A percentile compares a stretch with the other conserved stretches of the same genome.
Evolutionary conservation across 2,113 vertebrate genomes (phyloP).

Genomic region (Hydropotes inermis): DNA sequence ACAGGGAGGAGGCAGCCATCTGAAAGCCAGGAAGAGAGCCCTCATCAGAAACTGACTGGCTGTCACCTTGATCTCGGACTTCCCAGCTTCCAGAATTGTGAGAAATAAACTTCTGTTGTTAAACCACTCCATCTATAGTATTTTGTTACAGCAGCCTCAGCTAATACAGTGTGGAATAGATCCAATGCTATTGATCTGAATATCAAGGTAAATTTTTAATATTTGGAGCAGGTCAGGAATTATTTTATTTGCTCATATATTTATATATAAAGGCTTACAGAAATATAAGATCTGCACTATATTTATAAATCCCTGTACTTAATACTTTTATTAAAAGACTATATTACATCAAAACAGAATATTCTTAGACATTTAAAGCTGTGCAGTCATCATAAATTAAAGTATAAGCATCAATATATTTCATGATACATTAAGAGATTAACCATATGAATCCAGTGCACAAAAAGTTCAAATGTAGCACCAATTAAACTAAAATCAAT

Average conservation of each 20-base stretch:
- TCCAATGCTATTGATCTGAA: neutral
- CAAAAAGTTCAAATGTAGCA: slow-evolving; percentile 17
- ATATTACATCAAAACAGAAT: neutral
- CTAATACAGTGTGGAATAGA: neutral
- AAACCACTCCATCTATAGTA: neutral
- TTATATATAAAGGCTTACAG: neutral
- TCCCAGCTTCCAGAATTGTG: neutral
- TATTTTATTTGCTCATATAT: neutral
- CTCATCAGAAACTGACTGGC: neutral
- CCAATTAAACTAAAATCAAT: slow-evolving; percentile 28
- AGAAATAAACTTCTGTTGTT: neutral
- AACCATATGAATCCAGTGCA: neutral
- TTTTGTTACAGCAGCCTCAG: neutral
- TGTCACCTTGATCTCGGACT: neutral
- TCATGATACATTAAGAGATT: neutral
- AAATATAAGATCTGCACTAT: slow-evolving; percentile 12
- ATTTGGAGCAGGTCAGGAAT: neutral
- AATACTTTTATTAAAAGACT: neutral
- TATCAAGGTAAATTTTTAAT: neutral
- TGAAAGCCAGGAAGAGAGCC: neutral
- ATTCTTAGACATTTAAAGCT: slow-evolving; percentile 42
- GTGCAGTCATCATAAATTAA: neutral
- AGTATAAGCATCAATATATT: neutral
- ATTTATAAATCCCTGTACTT: neutral
- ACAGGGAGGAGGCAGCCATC: neutral